Evolutionary conservation across 2,888 invertebrate genomes (phyloP), one percentile per base, ranked within the genome.

Genomic region (Congeria kusceri): DNA sequence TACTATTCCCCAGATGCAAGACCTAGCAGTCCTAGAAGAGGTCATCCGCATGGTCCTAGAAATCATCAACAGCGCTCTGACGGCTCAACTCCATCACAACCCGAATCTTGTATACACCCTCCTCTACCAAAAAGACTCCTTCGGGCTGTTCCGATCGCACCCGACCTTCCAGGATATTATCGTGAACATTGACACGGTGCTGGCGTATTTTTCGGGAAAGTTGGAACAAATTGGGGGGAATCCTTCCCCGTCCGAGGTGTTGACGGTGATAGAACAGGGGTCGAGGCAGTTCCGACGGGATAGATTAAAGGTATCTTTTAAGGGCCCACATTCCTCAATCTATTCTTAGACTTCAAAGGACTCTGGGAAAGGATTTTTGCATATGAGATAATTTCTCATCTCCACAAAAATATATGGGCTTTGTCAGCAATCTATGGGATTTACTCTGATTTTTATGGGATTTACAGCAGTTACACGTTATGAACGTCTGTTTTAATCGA

Each of bases 21-120:
- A 93, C 94, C 95, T 98, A 85, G 96, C 96, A 56, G 98, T 98
- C 0, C 94, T 99, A 39, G 99, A 99, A 94, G 99, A 99, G 94
- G 98, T 99, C 0, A 95, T 99, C 39, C 95, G 99, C 39, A 99
- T 99, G 97, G 96, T 99, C 20, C 94, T 99, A 80, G 99, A 99
- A 94, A 99, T 99, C 77, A 95, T 99, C 84, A 99, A 99, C 95
- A 98, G 98, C 39, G 97, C 97, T 91, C 95, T 99, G 66, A 96
- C 97, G 0, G 96, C 97, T 92, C 98, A 98, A 90, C 95, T 99
- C 84, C 94, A 96, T 85, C 96, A 97, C 94, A 97, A 97, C 95
- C 95, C 98, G 7, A 97, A 99, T 94, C 95, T 99, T 84, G 96
- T 99, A 61, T 99, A 99, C 93, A 98, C 98, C 0, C 94, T 99